Conservation (phyloP, 2,113 vertebrate species). For the Jacana jacana region DNA sequence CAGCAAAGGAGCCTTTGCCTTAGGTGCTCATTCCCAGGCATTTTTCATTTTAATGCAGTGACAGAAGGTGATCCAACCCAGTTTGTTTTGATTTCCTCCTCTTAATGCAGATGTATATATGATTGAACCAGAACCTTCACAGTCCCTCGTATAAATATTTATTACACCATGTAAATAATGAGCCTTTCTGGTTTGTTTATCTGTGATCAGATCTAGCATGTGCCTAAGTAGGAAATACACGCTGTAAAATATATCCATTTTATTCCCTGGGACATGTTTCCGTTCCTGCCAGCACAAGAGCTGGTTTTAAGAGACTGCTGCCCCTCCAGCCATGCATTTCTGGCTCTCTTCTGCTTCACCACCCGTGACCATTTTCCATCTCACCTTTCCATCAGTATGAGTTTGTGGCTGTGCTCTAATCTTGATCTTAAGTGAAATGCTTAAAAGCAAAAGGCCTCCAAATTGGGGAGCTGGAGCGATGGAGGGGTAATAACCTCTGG, state of each 20-base stretch:
- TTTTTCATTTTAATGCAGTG: slow-evolving; percentile 12
- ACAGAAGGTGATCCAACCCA: not conserved
- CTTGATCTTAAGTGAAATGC: not conserved
- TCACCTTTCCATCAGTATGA: not conserved
- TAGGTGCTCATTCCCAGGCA: not conserved
- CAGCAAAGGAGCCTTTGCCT: not conserved
- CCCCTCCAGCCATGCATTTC: not conserved
- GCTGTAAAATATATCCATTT: not conserved
- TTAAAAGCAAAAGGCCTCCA: not conserved
- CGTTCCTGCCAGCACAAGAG: not conserved
- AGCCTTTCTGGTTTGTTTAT: not conserved
- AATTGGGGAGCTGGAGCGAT: not conserved
- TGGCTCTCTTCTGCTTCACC: not conserved
- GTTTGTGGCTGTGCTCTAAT: not conserved
- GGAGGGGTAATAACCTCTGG: not conserved
- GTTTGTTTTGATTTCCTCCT: slow-evolving; percentile 31
- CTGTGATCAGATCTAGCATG: not conserved
- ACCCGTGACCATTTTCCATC: not conserved
- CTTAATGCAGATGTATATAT: not conserved
- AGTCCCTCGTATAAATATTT: slow-evolving; percentile 31
- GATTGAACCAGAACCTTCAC: not conserved
- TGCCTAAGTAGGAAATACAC: not conserved
- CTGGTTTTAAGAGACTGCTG: not conserved
- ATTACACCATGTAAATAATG: not conserved
- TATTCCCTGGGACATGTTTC: not conserved